These are phyloP conservation scores for Sisor rabdophorus DNA, from an alignment of 2,113 vertebrate genomes.

Conservation along the genomic window DNA sequence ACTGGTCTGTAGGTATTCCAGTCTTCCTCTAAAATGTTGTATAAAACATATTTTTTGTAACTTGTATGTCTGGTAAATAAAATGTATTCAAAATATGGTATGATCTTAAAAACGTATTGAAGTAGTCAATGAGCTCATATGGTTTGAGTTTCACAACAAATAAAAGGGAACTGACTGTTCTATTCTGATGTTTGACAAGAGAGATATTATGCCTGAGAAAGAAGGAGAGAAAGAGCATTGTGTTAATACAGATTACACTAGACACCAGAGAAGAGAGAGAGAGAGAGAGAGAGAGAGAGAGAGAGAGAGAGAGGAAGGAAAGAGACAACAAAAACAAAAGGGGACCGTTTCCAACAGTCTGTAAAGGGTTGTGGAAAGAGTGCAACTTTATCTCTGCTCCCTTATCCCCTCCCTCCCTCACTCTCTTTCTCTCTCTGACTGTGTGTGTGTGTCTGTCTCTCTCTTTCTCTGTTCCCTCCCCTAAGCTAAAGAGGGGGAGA, in stretches of 20 bases:
- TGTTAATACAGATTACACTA: conserved; percentile 37
- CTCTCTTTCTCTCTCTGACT: conserved; percentile 24
- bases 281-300: conserved; percentile 9
- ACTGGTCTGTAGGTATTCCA: background rate
- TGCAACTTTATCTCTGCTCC: conserved; percentile 36
- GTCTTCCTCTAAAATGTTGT: background rate
- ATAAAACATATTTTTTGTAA: background rate
- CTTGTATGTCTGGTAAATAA: background rate
- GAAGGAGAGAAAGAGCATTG: conserved; percentile 14
- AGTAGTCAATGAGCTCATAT: background rate
- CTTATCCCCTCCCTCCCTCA: conserved; percentile 9
- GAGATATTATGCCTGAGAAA: conserved; percentile 16
- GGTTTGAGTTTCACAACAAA: conserved; percentile 15
- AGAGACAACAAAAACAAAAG: conserved; percentile 42
- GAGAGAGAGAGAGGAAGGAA: background rate
- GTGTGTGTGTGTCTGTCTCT: no score
- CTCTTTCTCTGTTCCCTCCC: conserved; percentile 57
- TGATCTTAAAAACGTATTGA: background rate
- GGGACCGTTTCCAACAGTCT: conserved; percentile 47
- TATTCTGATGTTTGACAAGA: conserved; percentile 20
- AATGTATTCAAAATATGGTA: background rate
- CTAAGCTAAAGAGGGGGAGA: conserved; percentile 56
- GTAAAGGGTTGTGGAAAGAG: conserved; percentile 47
- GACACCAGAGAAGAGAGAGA: conserved; percentile 26
- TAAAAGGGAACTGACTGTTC: conserved; percentile 25